phyloP scores from a whole-genome alignment of 1,140 invertebrate genomes.

The Drosophila aff. region DNA sequence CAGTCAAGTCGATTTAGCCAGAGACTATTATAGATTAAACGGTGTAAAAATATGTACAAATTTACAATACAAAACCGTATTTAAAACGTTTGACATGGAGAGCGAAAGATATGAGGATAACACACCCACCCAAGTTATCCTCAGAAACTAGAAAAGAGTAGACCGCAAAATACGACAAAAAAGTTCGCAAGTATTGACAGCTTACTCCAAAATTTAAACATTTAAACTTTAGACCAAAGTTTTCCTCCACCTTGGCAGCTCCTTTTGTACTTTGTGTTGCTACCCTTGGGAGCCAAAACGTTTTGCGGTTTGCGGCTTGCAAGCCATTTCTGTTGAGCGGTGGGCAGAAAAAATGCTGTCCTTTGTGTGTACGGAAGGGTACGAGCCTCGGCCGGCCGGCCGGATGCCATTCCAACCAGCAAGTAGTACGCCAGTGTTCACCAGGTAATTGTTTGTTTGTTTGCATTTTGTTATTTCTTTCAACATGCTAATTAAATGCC shows the following conservation, averaged over 20 bases:
- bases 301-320: slow-evolving; percentile 14
- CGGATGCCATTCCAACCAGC: slow-evolving; percentile 1
- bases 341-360: slow-evolving; percentile 13
- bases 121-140: neutral
- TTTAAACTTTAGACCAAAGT: neutral
- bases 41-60: too few relatives aligned
- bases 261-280: slow-evolving; percentile 10
- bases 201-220: neutral
- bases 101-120: too few relatives aligned
- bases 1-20: too few relatives aligned
- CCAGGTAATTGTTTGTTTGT: slow-evolving; percentile 13
- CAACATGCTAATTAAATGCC: slow-evolving; percentile 32
- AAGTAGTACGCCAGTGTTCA: neutral
- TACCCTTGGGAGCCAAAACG: slow-evolving; percentile 6
- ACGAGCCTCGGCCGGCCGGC: neutral
- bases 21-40: too few relatives aligned
- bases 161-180: neutral
- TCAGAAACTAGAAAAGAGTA: neutral
- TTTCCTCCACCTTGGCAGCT: too few relatives aligned
- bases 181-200: neutral
- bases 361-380: slow-evolving; percentile 6
- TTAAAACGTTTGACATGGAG: too few relatives aligned
- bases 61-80: too few relatives aligned
- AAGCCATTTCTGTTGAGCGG: slow-evolving; percentile 4
- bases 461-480: slow-evolving; percentile 4